Conservation (phyloP, 2,113 vertebrate genomes). For the Amphilophus citrinellus region DNA sequence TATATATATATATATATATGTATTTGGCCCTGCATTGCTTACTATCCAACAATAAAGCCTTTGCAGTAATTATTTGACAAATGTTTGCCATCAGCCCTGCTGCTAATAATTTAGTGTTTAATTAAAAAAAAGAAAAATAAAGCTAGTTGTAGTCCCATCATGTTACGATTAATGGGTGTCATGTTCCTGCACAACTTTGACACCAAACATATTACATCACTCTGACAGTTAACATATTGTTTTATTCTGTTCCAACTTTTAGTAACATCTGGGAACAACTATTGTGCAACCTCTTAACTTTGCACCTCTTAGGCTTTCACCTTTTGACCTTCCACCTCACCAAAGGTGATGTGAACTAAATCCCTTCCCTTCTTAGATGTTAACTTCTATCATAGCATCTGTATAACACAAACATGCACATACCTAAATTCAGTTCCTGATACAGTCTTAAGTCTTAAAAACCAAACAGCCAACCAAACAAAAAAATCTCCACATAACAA, state of each 20-base stretch:
- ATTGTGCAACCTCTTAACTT: neutral
- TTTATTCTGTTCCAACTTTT: conserved; percentile 1
- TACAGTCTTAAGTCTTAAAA: neutral
- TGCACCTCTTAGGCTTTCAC: neutral
- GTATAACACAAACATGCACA: neutral
- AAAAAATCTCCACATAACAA: no score
- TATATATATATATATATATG: no score
- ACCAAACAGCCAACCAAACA: no score
- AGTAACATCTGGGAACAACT: neutral
- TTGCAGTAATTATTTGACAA: no score
- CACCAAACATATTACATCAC: neutral
- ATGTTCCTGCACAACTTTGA: neutral
- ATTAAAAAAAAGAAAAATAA: no score
- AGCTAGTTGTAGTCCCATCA: neutral
- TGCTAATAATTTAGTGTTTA: no score
- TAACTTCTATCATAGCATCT: neutral
- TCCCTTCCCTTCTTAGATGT: neutral
- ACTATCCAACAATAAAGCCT: no score
- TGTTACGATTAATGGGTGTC: neutral
- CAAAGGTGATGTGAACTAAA: neutral
- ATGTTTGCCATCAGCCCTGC: no score
- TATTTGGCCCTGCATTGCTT: no score
- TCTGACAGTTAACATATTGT: neutral
- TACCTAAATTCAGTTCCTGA: neutral
- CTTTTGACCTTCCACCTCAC: neutral